Evolutionary conservation across 2,797 vertebrate species (phyloP), one percentile per base, ranked within the genome.

Genomic region (Sarcoramphus papa): DNA sequence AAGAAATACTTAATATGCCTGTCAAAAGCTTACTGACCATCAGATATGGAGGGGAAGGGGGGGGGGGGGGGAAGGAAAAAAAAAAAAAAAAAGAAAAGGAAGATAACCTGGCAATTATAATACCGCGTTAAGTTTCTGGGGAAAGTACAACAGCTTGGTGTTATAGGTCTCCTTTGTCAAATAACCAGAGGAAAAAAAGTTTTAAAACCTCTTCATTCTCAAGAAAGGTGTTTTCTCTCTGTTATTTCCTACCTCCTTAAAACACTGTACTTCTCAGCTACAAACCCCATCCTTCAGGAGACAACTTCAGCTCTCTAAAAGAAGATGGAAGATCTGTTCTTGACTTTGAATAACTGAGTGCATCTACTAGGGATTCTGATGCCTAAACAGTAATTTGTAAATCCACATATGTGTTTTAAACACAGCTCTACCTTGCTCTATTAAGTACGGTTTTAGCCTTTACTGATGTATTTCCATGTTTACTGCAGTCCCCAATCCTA

Each of bases 61-160:
- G 8, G 12, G 5, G 5, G 8, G 9, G 22, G 3, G 3, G 6
- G 9, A 13, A 35, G 4, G 7, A 7, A 17, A 12, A 15, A 10
- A 25, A 15, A 30, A 14, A 37, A 31, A 15, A 23, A 35, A 25
- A 23, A 30, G n/a, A 53, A 20, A 41, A 40, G 2, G 4, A 47
- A 37, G 5, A 37, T 37, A 37, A 37, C 37, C 37, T 37, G 37
- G 37, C 37, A 37, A 37, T 37, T 37, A 37, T 37, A 37, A 37
- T 37, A 37, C 37, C 37, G 37, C 11, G 37, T 10, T 37, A 47
- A 8, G 4, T 41, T 95, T 85, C 41, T 45, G 20, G 4, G 37
- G 2, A 10, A 92, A 70, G 17, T 31, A 77, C 9, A 54, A 20
- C 23, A 74, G 19, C 10, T 72, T 12, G 51, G 6, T 54, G 33